phyloP scores from a whole-genome alignment of 2,797 vertebrate genomes.

The Squalus acanthias region DNA sequence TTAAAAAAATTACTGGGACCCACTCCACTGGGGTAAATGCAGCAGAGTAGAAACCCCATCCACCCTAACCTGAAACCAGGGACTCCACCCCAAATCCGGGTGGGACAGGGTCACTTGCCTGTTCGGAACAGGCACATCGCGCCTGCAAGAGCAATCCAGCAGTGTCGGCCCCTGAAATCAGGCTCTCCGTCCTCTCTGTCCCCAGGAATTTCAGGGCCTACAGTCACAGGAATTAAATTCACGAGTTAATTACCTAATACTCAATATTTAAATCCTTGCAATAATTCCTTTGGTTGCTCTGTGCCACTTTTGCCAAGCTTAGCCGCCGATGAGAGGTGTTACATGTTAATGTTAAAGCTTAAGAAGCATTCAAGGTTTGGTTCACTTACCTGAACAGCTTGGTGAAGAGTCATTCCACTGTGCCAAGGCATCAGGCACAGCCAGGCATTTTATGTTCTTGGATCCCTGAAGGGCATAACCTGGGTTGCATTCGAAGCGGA shows the following conservation, averaged over 20 bases:
- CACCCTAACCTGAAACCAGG: background rate
- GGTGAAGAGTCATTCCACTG: conserved; percentile 80
- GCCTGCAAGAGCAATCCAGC: background rate
- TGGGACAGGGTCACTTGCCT: background rate
- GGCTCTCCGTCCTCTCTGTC: background rate
- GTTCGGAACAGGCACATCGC: background rate
- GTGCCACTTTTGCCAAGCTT: background rate
- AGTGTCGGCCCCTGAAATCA: background rate
- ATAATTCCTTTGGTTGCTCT: background rate
- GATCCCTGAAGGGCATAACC: conserved; percentile 70
- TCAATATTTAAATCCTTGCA: background rate
- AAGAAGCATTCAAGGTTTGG: background rate
- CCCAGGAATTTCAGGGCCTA: background rate
- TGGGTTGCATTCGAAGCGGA: conserved; percentile 72
- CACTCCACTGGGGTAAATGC: background rate
- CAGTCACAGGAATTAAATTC: background rate
- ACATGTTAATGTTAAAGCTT: background rate
- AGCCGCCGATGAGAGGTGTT: background rate
- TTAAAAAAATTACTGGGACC: background rate
- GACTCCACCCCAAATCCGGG: background rate
- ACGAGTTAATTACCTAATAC: background rate
- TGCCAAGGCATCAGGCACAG: conserved; percentile 71
- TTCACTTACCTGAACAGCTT: conserved; percentile 63
- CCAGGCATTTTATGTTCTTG: conserved; percentile 68
- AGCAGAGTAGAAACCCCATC: background rate